Evolutionary conservation across 2,888 invertebrate genomes (phyloP).

Genomic region (Nomada ruficornis): DNA sequence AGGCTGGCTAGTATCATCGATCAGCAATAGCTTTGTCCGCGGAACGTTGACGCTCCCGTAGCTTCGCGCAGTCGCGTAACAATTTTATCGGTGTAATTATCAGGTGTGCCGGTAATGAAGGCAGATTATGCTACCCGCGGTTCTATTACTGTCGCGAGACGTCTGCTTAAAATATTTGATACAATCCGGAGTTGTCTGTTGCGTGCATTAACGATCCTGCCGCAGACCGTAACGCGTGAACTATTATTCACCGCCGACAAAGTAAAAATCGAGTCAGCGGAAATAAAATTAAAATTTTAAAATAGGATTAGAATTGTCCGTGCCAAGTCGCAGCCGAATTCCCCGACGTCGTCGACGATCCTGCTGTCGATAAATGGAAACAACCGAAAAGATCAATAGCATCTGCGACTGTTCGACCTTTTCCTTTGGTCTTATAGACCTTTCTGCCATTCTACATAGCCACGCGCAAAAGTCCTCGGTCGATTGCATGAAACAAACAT

Average conservation of each 20-base stretch:
- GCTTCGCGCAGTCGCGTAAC: constrained; percentile 21
- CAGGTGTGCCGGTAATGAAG: constrained; percentile 41
- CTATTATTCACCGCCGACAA: background rate
- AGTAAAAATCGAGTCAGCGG: background rate
- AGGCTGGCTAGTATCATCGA: constrained; percentile 37
- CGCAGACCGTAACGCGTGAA: background rate
- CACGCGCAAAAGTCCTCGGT: constrained; percentile 33
- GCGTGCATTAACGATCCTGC: background rate
- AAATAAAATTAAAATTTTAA: background rate
- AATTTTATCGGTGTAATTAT: constrained; percentile 60
- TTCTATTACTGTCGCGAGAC: constrained; percentile 27
- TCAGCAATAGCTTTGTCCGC: constrained; percentile 36
- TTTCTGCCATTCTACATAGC: background rate
- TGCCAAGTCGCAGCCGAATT: background rate
- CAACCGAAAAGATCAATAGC: background rate
- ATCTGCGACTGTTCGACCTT: background rate
- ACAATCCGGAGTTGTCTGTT: constrained; percentile 18
- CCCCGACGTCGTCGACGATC: background rate
- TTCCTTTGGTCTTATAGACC: background rate
- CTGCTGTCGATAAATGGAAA: background rate
- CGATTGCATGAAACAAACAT: constrained; percentile 67
- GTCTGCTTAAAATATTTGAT: constrained; percentile 37
- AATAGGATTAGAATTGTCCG: background rate
- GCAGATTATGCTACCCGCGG: constrained; percentile 44
- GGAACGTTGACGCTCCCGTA: constrained; percentile 11